Percentiles rank a stretch among this genome's conserved stretches.
phyloP scores from a whole-genome alignment of 2,888 invertebrate genomes.

The Habrosyne pyritoides region DNA sequence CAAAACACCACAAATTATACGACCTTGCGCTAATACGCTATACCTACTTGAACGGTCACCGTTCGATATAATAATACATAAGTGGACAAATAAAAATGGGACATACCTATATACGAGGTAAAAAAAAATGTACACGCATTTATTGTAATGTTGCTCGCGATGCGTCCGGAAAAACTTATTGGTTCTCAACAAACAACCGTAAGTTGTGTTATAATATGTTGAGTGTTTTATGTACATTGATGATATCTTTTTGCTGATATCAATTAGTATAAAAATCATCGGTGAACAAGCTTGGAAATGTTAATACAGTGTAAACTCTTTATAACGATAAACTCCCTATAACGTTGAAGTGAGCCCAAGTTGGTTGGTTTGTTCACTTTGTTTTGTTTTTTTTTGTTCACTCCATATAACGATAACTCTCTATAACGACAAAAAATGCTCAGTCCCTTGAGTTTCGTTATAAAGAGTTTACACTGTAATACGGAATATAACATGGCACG shows the following conservation, averaged over 20 bases:
- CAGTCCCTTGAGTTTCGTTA: too few species aligned
- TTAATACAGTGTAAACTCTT: too few species aligned
- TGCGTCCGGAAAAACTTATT: slow-evolving; percentile 12
- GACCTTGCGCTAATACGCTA: slow-evolving; percentile 67
- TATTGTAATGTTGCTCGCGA: slow-evolving; percentile 15
- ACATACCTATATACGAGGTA: slow-evolving; percentile 25
- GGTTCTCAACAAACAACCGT: slow-evolving; percentile 12
- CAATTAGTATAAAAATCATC: not conserved
- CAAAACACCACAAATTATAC: slow-evolving; percentile 40
- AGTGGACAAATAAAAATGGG: slow-evolving; percentile 41
- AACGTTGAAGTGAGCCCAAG: too few species aligned
- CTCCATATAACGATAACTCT: too few species aligned
- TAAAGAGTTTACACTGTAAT: too few species aligned
- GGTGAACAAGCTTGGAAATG: too few species aligned
- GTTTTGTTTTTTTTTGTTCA: too few species aligned
- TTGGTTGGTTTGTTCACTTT: too few species aligned
- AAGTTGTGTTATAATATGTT: not conserved
- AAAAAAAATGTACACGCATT: slow-evolving; percentile 15
- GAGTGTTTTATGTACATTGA: not conserved
- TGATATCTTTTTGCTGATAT: not conserved
- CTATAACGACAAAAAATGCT: too few species aligned
- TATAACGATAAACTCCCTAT: too few species aligned
- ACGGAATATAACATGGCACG: too few species aligned
- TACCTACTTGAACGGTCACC: slow-evolving; percentile 60
- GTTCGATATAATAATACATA: slow-evolving; percentile 39